Evolutionary conservation across 2,113 vertebrate genomes (phyloP).

Genomic region (Labeo catla): DNA sequence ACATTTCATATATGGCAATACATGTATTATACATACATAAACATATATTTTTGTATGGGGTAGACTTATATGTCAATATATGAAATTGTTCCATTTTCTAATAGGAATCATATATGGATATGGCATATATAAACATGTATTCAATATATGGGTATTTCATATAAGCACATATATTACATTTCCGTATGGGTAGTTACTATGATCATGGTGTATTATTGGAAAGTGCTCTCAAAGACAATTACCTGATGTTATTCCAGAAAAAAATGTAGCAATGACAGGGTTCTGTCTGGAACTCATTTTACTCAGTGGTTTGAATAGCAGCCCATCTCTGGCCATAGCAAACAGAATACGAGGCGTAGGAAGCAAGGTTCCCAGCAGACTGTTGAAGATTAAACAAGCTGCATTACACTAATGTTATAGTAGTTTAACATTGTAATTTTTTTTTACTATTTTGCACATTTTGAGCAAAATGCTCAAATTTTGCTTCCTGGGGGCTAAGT

Average conservation of each 20-base stretch:
- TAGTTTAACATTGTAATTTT: not conserved
- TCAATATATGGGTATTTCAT: no score
- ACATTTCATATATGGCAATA: no score
- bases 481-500: no score
- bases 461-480: not conserved
- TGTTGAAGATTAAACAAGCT: constrained; percentile 30
- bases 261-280: constrained; percentile 85
- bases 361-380: constrained; percentile 93
- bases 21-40: no score
- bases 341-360: constrained; percentile 96
- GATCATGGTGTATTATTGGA: not conserved
- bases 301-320: constrained; percentile 86
- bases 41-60: no score
- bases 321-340: constrained; percentile 92
- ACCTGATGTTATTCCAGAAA: constrained; percentile 87
- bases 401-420: not conserved
- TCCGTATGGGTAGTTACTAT: no score
- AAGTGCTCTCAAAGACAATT: constrained; percentile 30
- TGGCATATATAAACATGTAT: no score
- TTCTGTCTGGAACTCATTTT: constrained; percentile 82
- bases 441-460: not conserved
- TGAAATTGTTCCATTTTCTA: no score
- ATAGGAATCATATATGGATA: no score
- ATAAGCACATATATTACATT: no score
- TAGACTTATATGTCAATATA: no score